Evolutionary conservation across 2,888 invertebrate species (phyloP).

Genomic region (Ophion ventricosus): DNA sequence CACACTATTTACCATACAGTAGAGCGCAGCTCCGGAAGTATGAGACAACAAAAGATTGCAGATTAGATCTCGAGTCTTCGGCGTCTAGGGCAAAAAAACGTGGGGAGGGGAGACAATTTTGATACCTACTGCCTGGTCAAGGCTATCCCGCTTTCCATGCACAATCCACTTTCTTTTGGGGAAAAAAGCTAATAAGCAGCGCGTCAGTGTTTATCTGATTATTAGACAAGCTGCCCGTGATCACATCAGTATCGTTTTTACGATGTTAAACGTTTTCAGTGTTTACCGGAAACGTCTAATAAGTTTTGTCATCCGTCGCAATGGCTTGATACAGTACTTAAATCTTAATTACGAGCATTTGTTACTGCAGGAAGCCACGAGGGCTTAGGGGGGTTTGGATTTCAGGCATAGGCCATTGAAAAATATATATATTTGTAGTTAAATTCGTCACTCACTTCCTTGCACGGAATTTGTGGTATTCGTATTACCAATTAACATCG

Average conservation of each 20-base stretch:
- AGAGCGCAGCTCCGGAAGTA: slow-evolving; percentile 23
- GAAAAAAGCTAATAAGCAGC: not conserved
- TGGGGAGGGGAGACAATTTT: slow-evolving; percentile 17
- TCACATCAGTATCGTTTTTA: not conserved
- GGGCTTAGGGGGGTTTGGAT: too few species aligned
- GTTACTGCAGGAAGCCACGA: too few species aligned
- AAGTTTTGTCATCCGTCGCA: not conserved
- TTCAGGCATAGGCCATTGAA: too few species aligned
- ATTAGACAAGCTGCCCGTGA: not conserved
- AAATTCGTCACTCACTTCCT: too few species aligned
- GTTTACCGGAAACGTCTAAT: not conserved
- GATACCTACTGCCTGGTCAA: slow-evolving; percentile 16
- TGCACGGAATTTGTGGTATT: too few species aligned
- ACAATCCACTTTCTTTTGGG: not conserved
- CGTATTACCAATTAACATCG: too few species aligned
- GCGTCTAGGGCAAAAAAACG: slow-evolving; percentile 27
- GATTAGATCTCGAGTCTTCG: slow-evolving; percentile 48
- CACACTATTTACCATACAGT: slow-evolving; percentile 33
- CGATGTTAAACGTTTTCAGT: too few species aligned
- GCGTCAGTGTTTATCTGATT: slow-evolving; percentile 19
- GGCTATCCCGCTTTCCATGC: not conserved
- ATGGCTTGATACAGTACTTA: too few species aligned
- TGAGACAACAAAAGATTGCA: slow-evolving; percentile 50
- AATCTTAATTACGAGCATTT: too few species aligned
- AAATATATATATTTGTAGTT: too few species aligned